Base-by-base conservation (phyloP, 2,113 vertebrate genomes). In the Lepidothrix coronata region DNA sequence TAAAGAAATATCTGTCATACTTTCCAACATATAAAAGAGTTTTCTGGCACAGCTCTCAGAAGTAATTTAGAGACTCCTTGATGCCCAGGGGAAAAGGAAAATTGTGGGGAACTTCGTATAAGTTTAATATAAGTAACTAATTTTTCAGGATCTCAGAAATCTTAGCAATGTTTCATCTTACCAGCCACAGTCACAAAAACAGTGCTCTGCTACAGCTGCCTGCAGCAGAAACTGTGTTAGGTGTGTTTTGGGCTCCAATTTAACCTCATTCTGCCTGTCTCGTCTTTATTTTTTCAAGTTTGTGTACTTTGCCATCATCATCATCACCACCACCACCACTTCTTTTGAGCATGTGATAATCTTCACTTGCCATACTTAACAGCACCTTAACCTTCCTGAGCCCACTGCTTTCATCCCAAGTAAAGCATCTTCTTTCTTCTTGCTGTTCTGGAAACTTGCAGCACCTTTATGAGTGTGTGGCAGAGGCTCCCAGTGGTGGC, bases 191-290 rank as follows among this genome's bases (percentile, higher is more conserved):
- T 31, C 86, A 89, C 44, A 82, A 61, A 58, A n/a, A 15, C 33
- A 76, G 48, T 2, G 0, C 3, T 41, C 12, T 0, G 1, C 25
- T 63, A 39, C n/a, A 20, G 18, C 20, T 23, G 35, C 16, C 52
- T 74, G 59, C 7, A 85, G 37, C 31, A 49, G n/a, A 66, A 86
- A 59, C 44, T 31, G 30, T 30, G 5, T 51, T n/a, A 35, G 12
- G 8, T 49, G 28, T 3, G 11, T 12, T 90, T 75, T 89, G 57
- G 20, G 21, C 43, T 92, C 55, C 39, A 55, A 12, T 48, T 59
- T 74, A 51, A 62, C 28, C 11, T 73, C 31, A 31, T 81, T 74
- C 44, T 67, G 21, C 63, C 59, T 39, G 9, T 71, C 78, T 46
- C 58, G 15, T 57, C 44, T 61, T 55, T 16, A 61, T 49, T 71